phyloP scores from a whole-genome alignment of 1,140 invertebrate species.

The Pinna nobilis region DNA sequence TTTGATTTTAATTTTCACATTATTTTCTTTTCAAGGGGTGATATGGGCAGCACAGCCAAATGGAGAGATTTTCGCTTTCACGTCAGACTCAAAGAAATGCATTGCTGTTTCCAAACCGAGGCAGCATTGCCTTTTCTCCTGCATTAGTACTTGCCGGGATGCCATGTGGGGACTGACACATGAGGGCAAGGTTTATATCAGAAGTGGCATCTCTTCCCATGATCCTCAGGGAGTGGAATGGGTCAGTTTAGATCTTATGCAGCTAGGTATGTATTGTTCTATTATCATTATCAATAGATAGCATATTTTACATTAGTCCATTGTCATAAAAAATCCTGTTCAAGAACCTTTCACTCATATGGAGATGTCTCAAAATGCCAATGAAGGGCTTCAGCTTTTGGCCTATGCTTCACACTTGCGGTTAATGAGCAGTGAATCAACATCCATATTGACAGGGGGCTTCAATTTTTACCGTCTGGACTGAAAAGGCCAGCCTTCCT shows the following conservation, averaged over 20 bases:
- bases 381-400: too few species aligned
- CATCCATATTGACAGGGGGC: too few species aligned
- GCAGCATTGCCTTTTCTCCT: slow-evolving; percentile 51
- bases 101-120: slow-evolving; percentile 37
- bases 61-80: slow-evolving; percentile 73
- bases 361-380: too few species aligned
- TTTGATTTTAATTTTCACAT: neutral
- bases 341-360: too few species aligned
- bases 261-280: slow-evolving; percentile 71
- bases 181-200: slow-evolving; percentile 73
- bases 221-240: slow-evolving; percentile 74
- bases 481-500: too few species aligned
- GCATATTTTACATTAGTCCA: too few species aligned
- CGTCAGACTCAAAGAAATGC: slow-evolving; percentile 52
- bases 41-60: slow-evolving; percentile 74
- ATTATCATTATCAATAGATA: neutral
- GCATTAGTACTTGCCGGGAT: slow-evolving; percentile 70
- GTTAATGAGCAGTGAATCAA: too few species aligned
- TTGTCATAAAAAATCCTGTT: too few species aligned
- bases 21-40: slow-evolving; percentile 59
- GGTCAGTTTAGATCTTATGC: slow-evolving; percentile 74
- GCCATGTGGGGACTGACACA: slow-evolving; percentile 76
- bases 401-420: too few species aligned
- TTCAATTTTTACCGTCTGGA: too few species aligned
- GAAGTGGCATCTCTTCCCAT: slow-evolving; percentile 72